Evolutionary conservation across 2,113 vertebrate genomes (phyloP).

Genomic region (Aegypius monachus): DNA sequence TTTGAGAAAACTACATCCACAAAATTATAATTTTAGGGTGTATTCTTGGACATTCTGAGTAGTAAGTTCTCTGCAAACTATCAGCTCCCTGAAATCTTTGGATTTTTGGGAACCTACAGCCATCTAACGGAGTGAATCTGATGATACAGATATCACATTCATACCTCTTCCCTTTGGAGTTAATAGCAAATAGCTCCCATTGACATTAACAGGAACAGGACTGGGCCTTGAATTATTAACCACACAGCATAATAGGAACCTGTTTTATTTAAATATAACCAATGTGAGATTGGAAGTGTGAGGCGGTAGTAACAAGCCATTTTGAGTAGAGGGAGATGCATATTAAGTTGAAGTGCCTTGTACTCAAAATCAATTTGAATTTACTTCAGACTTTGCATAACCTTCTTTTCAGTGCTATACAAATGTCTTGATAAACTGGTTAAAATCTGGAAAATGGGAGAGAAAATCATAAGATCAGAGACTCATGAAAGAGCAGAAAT

Average conservation of each 20-base stretch:
- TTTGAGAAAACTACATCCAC: not conserved
- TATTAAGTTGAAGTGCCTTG: not conserved
- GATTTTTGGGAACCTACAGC: not conserved
- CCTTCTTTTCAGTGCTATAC: conserved; percentile 12
- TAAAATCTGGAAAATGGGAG: conserved; percentile 23
- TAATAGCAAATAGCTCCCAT: not conserved
- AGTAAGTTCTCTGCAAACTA: not conserved
- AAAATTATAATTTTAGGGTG: not conserved
- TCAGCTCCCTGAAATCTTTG: not conserved
- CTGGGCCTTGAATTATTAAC: not conserved
- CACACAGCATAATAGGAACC: not conserved
- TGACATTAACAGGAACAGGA: not conserved
- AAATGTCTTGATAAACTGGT: conserved; percentile 38
- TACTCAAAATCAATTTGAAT: conserved; percentile 34
- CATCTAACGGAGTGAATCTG: accelerated
- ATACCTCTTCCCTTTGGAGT: not conserved
- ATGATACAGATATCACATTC: not conserved
- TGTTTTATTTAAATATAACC: not conserved
- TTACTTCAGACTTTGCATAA: conserved; percentile 49
- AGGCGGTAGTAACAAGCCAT: not conserved
- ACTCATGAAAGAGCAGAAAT: not conserved
- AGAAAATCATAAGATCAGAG: conserved; percentile 6
- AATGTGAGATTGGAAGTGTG: not conserved
- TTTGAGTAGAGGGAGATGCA: not conserved
- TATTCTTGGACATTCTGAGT: not conserved